A percentile compares a stretch with the other conserved stretches of the same genome.
Conservation (phyloP, 2,113 vertebrate species). For the Xenopus tropicalis region DNA sequence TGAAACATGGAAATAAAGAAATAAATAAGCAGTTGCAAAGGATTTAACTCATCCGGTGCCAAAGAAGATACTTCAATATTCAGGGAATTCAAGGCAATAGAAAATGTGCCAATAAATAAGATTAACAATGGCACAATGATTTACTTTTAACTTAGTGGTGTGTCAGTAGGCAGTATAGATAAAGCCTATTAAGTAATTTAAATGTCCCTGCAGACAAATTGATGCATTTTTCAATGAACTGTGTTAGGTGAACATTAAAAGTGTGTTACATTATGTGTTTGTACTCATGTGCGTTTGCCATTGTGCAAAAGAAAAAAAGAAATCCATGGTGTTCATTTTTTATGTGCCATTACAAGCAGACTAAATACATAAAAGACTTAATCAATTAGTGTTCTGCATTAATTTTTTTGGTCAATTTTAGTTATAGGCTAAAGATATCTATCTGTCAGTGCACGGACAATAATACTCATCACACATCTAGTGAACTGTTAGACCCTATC, state of each 20-base stretch:
- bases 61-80: neutral
- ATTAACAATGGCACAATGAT: neutral
- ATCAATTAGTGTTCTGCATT: too few relatives aligned
- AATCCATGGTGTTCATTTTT: too few relatives aligned
- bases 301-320: neutral
- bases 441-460: neutral
- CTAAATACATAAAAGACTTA: too few relatives aligned
- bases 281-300: too few relatives aligned
- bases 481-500: rapidly evolving
- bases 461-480: rapidly evolving
- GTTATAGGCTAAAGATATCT: too few relatives aligned
- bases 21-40: slow-evolving; percentile 37
- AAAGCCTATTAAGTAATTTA: rapidly evolving
- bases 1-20: slow-evolving; percentile 31
- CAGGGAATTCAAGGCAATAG: neutral
- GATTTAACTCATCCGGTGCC: slow-evolving; percentile 8
- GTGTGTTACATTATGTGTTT: too few relatives aligned
- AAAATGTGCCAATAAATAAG: neutral
- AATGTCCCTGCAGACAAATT: neutral
- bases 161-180: slow-evolving; percentile 46
- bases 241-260: neutral
- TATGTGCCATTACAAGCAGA: too few relatives aligned
- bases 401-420: too few relatives aligned
- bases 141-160: neutral
- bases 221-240: neutral